phyloP scores from a whole-genome alignment of 1,140 invertebrate species.

The Forficula auricularia region DNA sequence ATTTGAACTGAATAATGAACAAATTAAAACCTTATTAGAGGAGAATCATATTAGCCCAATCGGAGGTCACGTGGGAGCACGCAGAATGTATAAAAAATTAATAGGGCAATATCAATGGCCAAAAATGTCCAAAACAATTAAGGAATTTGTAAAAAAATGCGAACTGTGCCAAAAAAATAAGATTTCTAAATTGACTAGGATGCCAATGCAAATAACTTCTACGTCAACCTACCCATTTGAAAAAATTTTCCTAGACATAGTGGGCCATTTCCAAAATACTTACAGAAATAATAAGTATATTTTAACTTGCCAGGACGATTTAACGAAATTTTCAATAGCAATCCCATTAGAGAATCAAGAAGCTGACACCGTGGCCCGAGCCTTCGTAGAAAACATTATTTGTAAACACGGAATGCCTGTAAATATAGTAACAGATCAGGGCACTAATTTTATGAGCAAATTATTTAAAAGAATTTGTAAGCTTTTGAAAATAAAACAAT shows the following conservation, averaged over 20 bases:
- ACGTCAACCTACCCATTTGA: background rate
- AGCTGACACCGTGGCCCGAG: background rate
- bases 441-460: constrained; percentile 4
- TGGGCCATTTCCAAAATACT: constrained; percentile 5
- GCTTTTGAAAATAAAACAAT: constrained; percentile 16
- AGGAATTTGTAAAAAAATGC: constrained; percentile 6
- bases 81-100: constrained; percentile 1
- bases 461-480: constrained; percentile 15
- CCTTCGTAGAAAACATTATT: constrained; percentile 1
- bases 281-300: constrained; percentile 4
- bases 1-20: too few species aligned
- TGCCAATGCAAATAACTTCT: constrained; percentile 3
- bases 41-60: constrained; percentile 1
- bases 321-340: constrained; percentile 6
- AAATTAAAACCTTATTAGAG: background rate
- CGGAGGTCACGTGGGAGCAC: constrained; percentile 6
- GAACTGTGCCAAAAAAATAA: constrained; percentile 8
- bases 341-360: background rate
- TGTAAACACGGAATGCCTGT: background rate
- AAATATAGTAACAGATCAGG: background rate
- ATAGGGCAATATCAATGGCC: constrained; percentile 1
- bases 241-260: constrained; percentile 5
- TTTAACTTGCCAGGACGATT: constrained; percentile 5
- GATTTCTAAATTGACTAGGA: background rate
- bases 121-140: constrained; percentile 4